phyloP scores from a whole-genome alignment of 2,888 invertebrate species.

The Luperina nickerlii region DNA sequence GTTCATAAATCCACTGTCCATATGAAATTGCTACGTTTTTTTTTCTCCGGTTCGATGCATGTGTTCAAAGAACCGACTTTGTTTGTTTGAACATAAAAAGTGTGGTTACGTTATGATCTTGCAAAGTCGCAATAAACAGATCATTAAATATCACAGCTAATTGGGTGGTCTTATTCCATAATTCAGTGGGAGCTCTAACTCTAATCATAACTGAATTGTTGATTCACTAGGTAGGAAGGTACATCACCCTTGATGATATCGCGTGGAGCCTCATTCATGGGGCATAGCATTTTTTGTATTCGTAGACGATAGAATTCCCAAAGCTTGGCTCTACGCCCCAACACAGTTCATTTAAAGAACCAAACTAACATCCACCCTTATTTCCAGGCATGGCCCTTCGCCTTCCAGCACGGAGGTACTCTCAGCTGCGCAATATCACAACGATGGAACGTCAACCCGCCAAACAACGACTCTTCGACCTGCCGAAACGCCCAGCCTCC shows the following conservation, averaged over 20 bases:
- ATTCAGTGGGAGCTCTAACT: neutral
- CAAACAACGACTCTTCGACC: constrained; percentile 67
- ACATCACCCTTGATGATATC: neutral
- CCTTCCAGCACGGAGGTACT: constrained; percentile 92
- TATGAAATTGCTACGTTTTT: neutral
- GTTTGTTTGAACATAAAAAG: constrained; percentile 80
- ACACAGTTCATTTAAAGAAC: neutral
- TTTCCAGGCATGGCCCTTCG: constrained; percentile 95
- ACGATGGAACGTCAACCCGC: constrained; percentile 82
- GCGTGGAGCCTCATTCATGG: neutral
- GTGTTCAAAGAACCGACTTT: constrained; percentile 46
- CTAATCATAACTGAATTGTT: neutral
- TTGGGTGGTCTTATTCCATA: constrained; percentile 74
- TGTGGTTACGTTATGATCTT: constrained; percentile 74
- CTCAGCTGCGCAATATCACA: constrained; percentile 87
- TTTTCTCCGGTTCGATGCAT: neutral
- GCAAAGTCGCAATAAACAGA: constrained; percentile 69
- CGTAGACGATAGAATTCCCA: neutral
- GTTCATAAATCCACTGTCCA: neutral
- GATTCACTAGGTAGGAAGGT: no score
- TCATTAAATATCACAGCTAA: constrained; percentile 67
- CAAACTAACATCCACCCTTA: neutral
- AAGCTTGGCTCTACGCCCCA: neutral
- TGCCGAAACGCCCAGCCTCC: constrained; percentile 62
- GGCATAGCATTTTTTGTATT: neutral